A percentile compares a stretch with the other conserved stretches of the same genome.
Conservation (phyloP, 2,797 vertebrate genomes). For the Eulemur albifrons region DNA sequence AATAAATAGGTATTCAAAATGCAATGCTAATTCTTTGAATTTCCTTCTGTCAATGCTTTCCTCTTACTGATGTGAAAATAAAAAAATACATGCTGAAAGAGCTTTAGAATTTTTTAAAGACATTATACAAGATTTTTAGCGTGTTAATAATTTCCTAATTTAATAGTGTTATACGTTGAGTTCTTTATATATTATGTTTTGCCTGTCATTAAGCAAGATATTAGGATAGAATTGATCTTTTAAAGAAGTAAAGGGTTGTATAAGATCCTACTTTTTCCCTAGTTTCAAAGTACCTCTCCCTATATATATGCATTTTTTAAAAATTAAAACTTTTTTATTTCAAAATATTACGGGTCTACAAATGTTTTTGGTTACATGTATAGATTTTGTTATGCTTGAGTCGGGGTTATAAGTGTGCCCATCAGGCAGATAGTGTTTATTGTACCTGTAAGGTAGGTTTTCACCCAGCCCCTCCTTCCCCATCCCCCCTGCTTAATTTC, state of each 20-base stretch:
- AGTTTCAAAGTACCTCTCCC: neutral
- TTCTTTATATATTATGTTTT: neutral
- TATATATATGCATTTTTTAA: neutral
- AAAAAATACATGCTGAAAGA: neutral
- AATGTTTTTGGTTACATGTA: too few relatives aligned
- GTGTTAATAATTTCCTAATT: constrained; percentile 14
- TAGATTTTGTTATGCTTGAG: too few relatives aligned
- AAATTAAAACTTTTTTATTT: too few relatives aligned
- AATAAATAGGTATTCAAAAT: neutral
- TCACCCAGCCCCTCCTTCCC: too few relatives aligned
- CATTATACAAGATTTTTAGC: neutral
- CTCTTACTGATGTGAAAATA: neutral
- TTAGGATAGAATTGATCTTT: neutral
- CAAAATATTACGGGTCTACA: too few relatives aligned
- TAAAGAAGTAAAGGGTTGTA: neutral
- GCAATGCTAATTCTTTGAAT: neutral
- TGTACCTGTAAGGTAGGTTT: too few relatives aligned
- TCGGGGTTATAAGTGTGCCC: too few relatives aligned
- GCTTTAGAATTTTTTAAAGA: neutral
- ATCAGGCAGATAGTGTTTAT: too few relatives aligned
- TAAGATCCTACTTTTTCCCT: neutral
- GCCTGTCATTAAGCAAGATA: neutral
- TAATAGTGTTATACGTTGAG: neutral
- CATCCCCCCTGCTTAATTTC: too few relatives aligned
- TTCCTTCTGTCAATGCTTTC: neutral